A percentile compares a stretch with the other conserved stretches of the same genome.
phyloP scores from a whole-genome alignment of 2,888 invertebrate genomes.

The Dynastes hyllus region DNA sequence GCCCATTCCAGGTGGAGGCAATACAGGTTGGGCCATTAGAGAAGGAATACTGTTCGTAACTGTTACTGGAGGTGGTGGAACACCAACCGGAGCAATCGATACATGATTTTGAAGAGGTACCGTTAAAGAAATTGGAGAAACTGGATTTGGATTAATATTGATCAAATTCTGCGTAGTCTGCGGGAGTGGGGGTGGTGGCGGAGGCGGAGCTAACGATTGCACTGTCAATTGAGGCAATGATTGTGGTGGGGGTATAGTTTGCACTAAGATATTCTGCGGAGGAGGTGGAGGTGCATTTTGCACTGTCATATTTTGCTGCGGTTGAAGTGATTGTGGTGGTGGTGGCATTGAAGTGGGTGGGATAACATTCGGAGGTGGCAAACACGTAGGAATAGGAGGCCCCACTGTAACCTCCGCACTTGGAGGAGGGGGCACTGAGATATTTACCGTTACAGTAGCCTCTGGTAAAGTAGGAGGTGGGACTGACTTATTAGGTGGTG shows the following conservation, averaged over 20 bases:
- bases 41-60: conserved; percentile 66
- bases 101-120: conserved; percentile 58
- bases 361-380: conserved; percentile 59
- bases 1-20: conserved; percentile 66
- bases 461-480: conserved; percentile 68
- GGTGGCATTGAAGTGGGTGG: conserved; percentile 61
- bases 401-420: conserved; percentile 35
- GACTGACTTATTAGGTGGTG: conserved; percentile 70
- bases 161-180: conserved; percentile 52
- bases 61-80: conserved; percentile 58
- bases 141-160: conserved; percentile 22
- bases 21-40: conserved; percentile 69
- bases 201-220: conserved; percentile 54
- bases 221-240: conserved; percentile 50
- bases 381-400: conserved; percentile 55
- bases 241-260: conserved; percentile 60
- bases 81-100: conserved; percentile 56
- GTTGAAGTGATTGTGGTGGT: conserved; percentile 51
- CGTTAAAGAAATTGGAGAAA: conserved; percentile 60
- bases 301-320: conserved; percentile 54
- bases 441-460: conserved; percentile 59
- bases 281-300: conserved; percentile 57
- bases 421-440: conserved; percentile 61
- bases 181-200: conserved; percentile 58
- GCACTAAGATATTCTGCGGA: conserved; percentile 62